Conservation (phyloP, 2,888 invertebrate genomes). For the Serripes groenlandicus region DNA sequence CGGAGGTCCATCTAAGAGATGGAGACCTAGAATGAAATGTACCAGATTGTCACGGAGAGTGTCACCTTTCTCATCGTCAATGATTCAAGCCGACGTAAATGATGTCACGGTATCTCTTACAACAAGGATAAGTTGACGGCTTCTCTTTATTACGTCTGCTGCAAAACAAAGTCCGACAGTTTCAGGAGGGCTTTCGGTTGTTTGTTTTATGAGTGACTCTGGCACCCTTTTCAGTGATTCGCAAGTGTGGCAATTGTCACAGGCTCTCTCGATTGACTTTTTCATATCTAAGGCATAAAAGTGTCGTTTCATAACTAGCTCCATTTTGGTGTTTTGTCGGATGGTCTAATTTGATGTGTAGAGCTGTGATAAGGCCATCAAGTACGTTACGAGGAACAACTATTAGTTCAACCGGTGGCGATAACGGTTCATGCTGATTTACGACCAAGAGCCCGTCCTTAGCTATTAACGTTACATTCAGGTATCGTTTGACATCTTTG, state of each 20-base stretch:
- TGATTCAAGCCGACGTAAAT: background rate
- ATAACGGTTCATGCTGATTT: slow-evolving; percentile 23
- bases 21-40: background rate
- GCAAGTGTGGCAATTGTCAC: slow-evolving; percentile 33
- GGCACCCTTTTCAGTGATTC: slow-evolving; percentile 27
- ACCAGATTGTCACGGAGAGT: too few relatives aligned
- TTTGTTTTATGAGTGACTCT: background rate
- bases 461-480: slow-evolving; percentile 58
- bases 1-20: background rate
- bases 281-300: slow-evolving; percentile 65
- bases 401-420: slow-evolving; percentile 50
- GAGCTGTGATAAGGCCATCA: slow-evolving; percentile 60
- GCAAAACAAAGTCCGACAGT: background rate
- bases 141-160: background rate
- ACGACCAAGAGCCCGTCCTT: slow-evolving; percentile 63
- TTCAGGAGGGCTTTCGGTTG: background rate
- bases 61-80: too few relatives aligned
- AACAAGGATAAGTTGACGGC: background rate
- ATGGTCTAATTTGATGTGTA: slow-evolving; percentile 54
- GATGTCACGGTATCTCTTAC: background rate
- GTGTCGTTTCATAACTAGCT: slow-evolving; percentile 41
- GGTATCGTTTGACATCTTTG: slow-evolving; percentile 65
- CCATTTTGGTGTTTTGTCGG: too few relatives aligned
- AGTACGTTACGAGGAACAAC: slow-evolving; percentile 61
- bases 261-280: slow-evolving; percentile 36